Evolutionary conservation across 2,888 invertebrate genomes (phyloP).

Genomic region (Heliothis peltigera): DNA sequence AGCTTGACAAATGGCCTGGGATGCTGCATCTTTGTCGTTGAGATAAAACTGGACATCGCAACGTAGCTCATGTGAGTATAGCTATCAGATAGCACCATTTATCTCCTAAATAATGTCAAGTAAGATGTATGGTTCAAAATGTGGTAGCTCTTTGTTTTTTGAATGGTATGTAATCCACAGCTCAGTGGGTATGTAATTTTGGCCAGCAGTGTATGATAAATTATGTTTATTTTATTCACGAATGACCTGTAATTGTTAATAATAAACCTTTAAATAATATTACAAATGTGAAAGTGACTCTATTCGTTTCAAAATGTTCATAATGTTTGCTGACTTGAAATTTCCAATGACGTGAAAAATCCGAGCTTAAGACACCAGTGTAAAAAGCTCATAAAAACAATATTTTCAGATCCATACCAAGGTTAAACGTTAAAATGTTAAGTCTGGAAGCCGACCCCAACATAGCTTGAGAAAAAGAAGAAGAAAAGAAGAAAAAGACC

Average conservation of each 20-base stretch:
- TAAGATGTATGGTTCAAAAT: conserved; percentile 39
- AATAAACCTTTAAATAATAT: background rate
- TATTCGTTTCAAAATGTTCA: background rate
- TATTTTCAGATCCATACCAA: too few relatives aligned
- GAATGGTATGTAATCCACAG: background rate
- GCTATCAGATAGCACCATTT: conserved; percentile 43
- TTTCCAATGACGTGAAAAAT: too few relatives aligned
- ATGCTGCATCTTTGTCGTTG: conserved; percentile 50
- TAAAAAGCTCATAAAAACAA: too few relatives aligned
- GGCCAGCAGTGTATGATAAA: background rate
- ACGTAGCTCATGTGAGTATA: conserved; percentile 23
- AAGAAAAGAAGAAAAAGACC: too few relatives aligned
- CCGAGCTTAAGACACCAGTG: too few relatives aligned
- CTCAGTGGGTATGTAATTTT: background rate
- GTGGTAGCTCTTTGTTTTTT: conserved; percentile 6
- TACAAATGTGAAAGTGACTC: background rate
- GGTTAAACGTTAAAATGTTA: too few relatives aligned
- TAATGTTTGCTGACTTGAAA: too few relatives aligned
- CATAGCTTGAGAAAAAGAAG: too few relatives aligned
- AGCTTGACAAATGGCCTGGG: conserved; percentile 55
- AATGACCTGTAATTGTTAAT: background rate
- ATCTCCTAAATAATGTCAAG: conserved; percentile 54
- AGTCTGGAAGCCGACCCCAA: too few relatives aligned
- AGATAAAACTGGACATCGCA: conserved; percentile 57
- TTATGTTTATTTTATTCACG: conserved; percentile 1